Conservation (phyloP, 2,888 invertebrate genomes). For the Phymatocera aterrima region DNA sequence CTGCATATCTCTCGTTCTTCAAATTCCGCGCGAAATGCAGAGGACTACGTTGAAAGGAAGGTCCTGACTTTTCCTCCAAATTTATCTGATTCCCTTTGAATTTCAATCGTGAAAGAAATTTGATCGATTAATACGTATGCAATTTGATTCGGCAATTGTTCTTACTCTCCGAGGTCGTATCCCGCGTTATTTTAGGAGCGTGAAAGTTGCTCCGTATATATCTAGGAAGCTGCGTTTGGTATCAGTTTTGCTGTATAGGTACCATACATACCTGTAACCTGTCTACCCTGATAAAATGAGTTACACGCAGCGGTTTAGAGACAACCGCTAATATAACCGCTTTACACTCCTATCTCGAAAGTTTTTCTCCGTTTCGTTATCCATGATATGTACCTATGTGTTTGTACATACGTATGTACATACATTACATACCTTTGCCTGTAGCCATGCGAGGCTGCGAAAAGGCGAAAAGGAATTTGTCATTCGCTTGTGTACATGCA, state of each 20-base stretch:
- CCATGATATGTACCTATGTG: not conserved
- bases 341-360: constrained; percentile 33
- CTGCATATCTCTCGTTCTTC: not conserved
- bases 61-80: too few relatives aligned
- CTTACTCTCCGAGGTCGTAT: not conserved
- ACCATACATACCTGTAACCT: too few relatives aligned
- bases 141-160: not conserved
- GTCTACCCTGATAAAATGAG: not conserved
- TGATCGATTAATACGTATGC: too few relatives aligned
- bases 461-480: not conserved
- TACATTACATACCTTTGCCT: not conserved
- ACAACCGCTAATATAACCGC: not conserved
- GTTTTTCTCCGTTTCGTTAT: not conserved
- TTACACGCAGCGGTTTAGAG: not conserved
- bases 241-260: too few relatives aligned
- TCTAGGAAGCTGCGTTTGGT: constrained; percentile 18
- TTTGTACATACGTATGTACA: not conserved
- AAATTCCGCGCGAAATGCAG: too few relatives aligned
- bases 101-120: too few relatives aligned
- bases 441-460: not conserved
- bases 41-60: too few relatives aligned
- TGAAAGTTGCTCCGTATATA: constrained; percentile 20
- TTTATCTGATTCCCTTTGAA: too few relatives aligned
- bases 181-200: not conserved
- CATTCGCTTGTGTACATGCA: too few relatives aligned